Evolutionary conservation across 2,797 vertebrate genomes (phyloP), one percentile per base, ranked within the genome.

Genomic region (Sebastes wilsoni): DNA sequence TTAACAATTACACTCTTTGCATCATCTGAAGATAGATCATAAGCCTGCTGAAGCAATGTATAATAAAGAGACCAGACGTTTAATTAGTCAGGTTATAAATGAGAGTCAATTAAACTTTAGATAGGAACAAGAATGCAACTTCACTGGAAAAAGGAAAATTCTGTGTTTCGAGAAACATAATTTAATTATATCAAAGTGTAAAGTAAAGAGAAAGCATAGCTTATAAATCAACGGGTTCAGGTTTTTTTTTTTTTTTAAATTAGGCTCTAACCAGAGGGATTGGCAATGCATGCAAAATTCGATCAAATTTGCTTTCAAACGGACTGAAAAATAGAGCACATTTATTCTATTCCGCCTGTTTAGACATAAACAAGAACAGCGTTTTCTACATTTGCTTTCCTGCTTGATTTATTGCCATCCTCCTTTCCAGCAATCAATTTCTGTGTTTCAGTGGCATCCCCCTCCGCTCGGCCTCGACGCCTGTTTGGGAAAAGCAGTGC

Each of bases 401-500:
- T 89, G 93, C 93, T 93, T 94, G 94, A 95, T 95, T 95, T 95
- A 95, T 96, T 95, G 94, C 94, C 92, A 94, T 93, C 93, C 93
- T 92, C 89, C 91, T 90, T 94, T 93, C 88, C 89, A 91, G 88
- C 94, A 94, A 95, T 95, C 93, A 95, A 95, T 95, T 95, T 93
- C 84, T 87, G 83, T 88, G 88, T 94, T 94, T 93, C 91, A 85
- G 88, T 82, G 88, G 88, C 87, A 69, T 55, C 42, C 34, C 55
- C 77, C 80, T 22, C 68, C 8, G 0, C 69, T 32, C 2, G 2
- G 62, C 80, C 72, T 69, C 34, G 2, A 20, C 0, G 71, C 69
- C 89, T 81, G 83, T 88, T 96, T 94, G 93, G 79, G 92, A 97
- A 94, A 97, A 97, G 96, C 97, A 95, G 97, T 97, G 97, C 96